These are phyloP conservation scores for Acanthopagrus latus DNA, from an alignment of 2,797 vertebrate genomes.

Conservation along the genomic window DNA sequence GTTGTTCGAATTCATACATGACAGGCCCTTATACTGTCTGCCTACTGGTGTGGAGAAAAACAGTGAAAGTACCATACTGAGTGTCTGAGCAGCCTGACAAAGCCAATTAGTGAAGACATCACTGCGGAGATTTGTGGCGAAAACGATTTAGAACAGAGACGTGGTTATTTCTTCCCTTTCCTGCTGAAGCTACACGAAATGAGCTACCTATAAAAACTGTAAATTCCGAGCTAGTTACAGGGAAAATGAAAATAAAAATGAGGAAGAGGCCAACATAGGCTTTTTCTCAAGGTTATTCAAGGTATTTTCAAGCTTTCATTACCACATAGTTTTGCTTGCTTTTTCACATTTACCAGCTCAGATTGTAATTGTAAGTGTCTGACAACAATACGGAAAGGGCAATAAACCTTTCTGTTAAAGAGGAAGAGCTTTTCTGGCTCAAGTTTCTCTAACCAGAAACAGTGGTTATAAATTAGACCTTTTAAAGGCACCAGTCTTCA, in stretches of 20 bases:
- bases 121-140: constrained; percentile 5
- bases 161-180: neutral
- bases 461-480: no score
- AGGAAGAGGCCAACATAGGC: no score
- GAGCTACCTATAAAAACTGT: neutral
- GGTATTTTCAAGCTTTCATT: constrained; percentile 10
- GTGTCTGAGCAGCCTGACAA: constrained; percentile 24
- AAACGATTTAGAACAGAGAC: neutral
- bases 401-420: no score
- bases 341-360: no score
- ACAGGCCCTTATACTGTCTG: neutral
- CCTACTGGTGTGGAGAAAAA: constrained; percentile 6
- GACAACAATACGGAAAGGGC: no score
- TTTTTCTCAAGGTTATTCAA: constrained; percentile 33
- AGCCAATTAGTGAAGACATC: constrained; percentile 29
- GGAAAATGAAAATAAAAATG: constrained; percentile 8
- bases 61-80: neutral
- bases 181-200: neutral
- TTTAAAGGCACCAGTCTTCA: no score
- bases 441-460: no score
- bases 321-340: constrained; percentile 4
- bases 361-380: no score
- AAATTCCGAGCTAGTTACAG: constrained; percentile 35
- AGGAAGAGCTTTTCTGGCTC: no score
- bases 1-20: neutral